phyloP scores from a whole-genome alignment of 1,140 invertebrate genomes.

The Rhysida immarginata region DNA sequence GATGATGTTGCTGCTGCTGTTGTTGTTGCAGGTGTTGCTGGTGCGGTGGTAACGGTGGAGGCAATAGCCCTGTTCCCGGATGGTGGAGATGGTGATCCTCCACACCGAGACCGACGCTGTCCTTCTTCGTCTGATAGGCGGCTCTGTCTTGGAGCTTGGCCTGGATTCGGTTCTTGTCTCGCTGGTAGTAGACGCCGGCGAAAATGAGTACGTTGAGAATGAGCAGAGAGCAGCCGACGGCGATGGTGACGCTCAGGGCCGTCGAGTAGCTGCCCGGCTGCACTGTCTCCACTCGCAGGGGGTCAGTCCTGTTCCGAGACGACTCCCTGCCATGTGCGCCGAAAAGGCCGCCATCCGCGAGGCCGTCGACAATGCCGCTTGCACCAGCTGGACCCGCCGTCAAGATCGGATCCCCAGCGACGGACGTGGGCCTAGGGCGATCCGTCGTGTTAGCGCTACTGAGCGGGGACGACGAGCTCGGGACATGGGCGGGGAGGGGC shows the following conservation, averaged over 20 bases:
- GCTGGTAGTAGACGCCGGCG: constrained; percentile 56
- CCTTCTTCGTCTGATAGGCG: neutral
- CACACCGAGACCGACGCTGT: neutral
- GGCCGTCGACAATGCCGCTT: too few relatives aligned
- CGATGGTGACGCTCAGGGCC: constrained; percentile 53
- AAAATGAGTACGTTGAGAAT: constrained; percentile 65
- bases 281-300: neutral
- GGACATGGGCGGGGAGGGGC: neutral
- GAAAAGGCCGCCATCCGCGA: too few relatives aligned
- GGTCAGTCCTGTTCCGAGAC: neutral
- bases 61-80: neutral
- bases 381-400: neutral
- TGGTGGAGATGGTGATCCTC: neutral
- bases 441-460: neutral
- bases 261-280: constrained; percentile 20
- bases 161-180: constrained; percentile 39
- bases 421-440: neutral
- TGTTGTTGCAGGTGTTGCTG: too few relatives aligned
- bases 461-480: neutral
- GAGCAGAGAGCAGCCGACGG: constrained; percentile 58
- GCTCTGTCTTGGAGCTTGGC: constrained; percentile 33
- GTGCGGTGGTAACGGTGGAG: too few relatives aligned
- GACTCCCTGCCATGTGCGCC: neutral
- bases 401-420: too few relatives aligned
- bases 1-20: too few relatives aligned